Evolutionary conservation across 37 sponge, comb jelly and placozoan species (phyloP).

Genomic region (Ephydatia muelleri): DNA sequence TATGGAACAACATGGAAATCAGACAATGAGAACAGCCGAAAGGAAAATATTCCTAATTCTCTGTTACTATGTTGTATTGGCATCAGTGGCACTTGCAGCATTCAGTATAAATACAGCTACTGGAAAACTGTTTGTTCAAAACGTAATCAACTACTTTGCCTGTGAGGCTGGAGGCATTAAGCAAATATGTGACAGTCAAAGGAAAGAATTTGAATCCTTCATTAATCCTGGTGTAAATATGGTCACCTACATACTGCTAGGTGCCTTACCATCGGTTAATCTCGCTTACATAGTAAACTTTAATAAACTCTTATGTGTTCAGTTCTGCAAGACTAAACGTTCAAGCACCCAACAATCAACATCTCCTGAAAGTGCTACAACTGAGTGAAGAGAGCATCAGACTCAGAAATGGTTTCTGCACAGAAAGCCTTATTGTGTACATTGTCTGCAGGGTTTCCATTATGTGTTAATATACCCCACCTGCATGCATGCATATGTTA

Average conservation of each 20-base stretch:
- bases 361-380: not conserved
- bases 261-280: conserved; percentile 26
- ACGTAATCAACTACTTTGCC: not conserved
- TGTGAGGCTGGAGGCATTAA: conserved; percentile 3
- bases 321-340: not conserved
- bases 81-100: not conserved
- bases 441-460: too few relatives aligned
- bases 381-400: not conserved
- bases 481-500: too few relatives aligned
- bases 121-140: not conserved
- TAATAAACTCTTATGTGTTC: not conserved
- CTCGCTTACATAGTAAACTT: conserved; percentile 6
- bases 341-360: not conserved
- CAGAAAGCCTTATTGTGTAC: too few relatives aligned
- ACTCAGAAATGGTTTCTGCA: too few relatives aligned
- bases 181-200: not conserved
- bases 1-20: not conserved
- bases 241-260: conserved; percentile 22
- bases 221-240: conserved; percentile 13
- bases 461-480: too few relatives aligned
- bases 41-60: conserved; percentile 19
- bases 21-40: not conserved
- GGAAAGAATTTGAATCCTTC: not conserved
- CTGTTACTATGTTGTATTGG: conserved; percentile 17
- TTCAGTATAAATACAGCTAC: not conserved